Evolutionary conservation across 2,113 vertebrate genomes (phyloP).

Genomic region (Hypocryptadius cinnamomeus): DNA sequence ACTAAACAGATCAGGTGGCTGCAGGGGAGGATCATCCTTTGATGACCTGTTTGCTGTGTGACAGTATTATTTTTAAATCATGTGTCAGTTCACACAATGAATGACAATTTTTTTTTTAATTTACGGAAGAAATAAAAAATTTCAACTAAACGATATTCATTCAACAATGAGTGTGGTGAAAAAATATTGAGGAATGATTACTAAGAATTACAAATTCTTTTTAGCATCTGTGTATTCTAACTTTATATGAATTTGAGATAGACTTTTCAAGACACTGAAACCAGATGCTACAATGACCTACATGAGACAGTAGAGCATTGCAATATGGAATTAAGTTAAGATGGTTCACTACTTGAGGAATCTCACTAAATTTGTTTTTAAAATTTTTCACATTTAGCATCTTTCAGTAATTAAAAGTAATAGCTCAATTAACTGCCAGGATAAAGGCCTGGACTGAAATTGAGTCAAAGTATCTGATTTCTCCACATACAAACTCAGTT

Average conservation of each 20-base stretch:
- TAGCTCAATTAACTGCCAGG: not conserved
- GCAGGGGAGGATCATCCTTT: not conserved
- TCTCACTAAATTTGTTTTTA: not conserved
- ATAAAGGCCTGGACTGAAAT: not conserved
- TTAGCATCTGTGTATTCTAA: not conserved
- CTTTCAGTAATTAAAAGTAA: not conserved
- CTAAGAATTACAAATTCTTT: not conserved
- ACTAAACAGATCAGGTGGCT: not conserved
- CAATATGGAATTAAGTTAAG: not conserved
- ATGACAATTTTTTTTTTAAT: not conserved
- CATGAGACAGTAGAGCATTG: not conserved
- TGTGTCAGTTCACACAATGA: fast-evolving
- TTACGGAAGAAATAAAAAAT: not conserved
- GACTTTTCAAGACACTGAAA: not conserved
- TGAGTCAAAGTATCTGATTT: not conserved
- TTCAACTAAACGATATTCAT: not conserved
- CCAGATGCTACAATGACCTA: not conserved
- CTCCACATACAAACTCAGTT: not conserved
- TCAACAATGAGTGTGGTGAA: not conserved
- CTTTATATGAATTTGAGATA: not conserved
- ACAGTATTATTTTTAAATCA: not conserved
- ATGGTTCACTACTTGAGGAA: not conserved
- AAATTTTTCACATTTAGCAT: not conserved
- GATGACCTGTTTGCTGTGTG: not conserved
- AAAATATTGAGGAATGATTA: not conserved